Evolutionary conservation across 2,113 vertebrate genomes (phyloP), one percentile per base, ranked within the genome.

Genomic region (Setophaga petechia): DNA sequence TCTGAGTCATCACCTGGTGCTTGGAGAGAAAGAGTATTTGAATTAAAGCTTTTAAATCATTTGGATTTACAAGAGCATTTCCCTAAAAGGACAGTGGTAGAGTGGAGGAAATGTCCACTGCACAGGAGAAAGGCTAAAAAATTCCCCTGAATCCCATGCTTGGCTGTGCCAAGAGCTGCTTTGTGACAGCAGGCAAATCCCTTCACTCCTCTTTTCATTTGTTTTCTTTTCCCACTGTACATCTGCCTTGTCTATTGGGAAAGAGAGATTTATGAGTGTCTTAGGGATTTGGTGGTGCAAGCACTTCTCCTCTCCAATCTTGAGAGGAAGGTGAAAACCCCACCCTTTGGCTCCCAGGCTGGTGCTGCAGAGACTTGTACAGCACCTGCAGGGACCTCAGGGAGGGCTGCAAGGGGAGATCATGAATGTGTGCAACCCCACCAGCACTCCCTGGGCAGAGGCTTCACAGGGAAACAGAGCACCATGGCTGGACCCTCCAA

Each of bases 261-360:
- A 94, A 89, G 84, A 92, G 74, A 95, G 81, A 95, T 93, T 91
- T 91, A 95, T 35, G 84, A 82, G 58, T 72, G 63, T 89, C 52
- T 89, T 25, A 58, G 55, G 74, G 89, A 91, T 93, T 87, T 58
- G 47, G 51, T 68, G 75, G 74, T 58, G 59, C 91, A 93, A 87
- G 87, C 58, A 33, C 17, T 84, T 91, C 91, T 87, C 52, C 79
- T 75, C 86, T 95, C 66, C 72, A 79, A 54, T 67, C 65, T 66
- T 24, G 55, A 76, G 39, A 58, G 31, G 68, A 75, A 87, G 75
- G 75, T 15, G 71, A 69, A 94, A 93, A 79, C 91, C 49, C 47
- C 84, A 88, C 88, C 89, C 89, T 94, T 91, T 95, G 87, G 84
- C 84, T 86, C 47, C 52, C 66, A 47, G 87, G 67, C 59, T n/a